Percentiles rank a stretch among this genome's conserved stretches.
Conservation (phyloP, 2,888 invertebrate genomes). For the Stictocephala bisonia region DNA sequence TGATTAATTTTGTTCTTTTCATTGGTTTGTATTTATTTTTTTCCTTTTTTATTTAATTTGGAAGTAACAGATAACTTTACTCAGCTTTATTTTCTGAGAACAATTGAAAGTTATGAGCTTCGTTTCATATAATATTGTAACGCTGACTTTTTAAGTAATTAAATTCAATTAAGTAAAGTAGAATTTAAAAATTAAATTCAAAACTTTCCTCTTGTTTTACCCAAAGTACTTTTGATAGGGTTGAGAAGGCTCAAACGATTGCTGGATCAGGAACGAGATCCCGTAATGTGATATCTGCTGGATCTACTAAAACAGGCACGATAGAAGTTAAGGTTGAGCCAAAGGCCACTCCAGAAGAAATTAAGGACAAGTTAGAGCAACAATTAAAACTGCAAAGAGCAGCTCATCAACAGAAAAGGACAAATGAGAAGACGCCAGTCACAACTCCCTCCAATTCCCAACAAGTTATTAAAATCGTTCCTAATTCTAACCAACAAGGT, state of each 20-base stretch:
- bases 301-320: slow-evolving; percentile 58
- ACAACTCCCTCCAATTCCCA: slow-evolving; percentile 48
- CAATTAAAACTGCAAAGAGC: slow-evolving; percentile 88
- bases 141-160: too few species aligned
- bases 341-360: slow-evolving; percentile 77
- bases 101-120: too few species aligned
- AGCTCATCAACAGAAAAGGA: slow-evolving; percentile 78
- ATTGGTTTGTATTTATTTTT: too few species aligned
- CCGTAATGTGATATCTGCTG: slow-evolving; percentile 67
- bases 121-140: too few species aligned
- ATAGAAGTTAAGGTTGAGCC: slow-evolving; percentile 65
- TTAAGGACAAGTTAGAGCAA: slow-evolving; percentile 92
- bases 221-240: too few species aligned
- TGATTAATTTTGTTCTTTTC: too few species aligned
- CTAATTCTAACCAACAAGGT: slow-evolving; percentile 66
- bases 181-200: too few species aligned
- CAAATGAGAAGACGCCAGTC: slow-evolving; percentile 21
- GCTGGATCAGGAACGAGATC: slow-evolving; percentile 42
- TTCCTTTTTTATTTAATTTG: too few species aligned
- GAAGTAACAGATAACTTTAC: too few species aligned
- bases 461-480: slow-evolving; percentile 67
- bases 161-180: too few species aligned
- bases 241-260: slow-evolving; percentile 70
- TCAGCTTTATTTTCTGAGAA: too few species aligned
- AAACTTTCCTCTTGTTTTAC: too few species aligned